Evolutionary conservation across 2,888 invertebrate species (phyloP).

Genomic region (Clitarchus hookeri): DNA sequence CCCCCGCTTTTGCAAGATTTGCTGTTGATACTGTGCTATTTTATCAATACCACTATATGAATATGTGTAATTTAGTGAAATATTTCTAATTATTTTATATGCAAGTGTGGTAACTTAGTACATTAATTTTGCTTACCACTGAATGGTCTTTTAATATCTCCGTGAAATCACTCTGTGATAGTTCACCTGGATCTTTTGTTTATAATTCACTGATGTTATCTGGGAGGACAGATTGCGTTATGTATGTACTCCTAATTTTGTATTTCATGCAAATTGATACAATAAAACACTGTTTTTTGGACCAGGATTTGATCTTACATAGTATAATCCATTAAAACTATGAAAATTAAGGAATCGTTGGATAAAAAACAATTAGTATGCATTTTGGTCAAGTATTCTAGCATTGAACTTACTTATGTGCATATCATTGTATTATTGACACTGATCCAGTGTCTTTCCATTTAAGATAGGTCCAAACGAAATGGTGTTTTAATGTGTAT

Average conservation of each 20-base stretch:
- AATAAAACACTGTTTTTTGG: slow-evolving; percentile 1
- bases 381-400: too few relatives aligned
- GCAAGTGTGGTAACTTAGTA: background rate
- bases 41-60: background rate
- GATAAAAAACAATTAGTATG: too few relatives aligned
- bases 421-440: too few relatives aligned
- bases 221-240: background rate
- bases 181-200: background rate
- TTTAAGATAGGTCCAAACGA: too few relatives aligned
- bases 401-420: too few relatives aligned
- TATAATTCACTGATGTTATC: background rate
- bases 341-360: too few relatives aligned
- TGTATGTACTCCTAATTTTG: background rate
- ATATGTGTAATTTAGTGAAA: slow-evolving; percentile 4
- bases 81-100: background rate
- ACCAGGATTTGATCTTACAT: background rate
- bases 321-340: too few relatives aligned
- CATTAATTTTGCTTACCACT: background rate
- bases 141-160: background rate
- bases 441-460: too few relatives aligned
- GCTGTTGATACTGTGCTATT: slow-evolving; percentile 7
- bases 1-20: background rate
- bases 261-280: background rate
- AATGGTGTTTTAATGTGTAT: too few relatives aligned
- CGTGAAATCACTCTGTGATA: background rate